Evolutionary conservation across 2,888 invertebrate species (phyloP).

Genomic region (Ochropacha duplaris): DNA sequence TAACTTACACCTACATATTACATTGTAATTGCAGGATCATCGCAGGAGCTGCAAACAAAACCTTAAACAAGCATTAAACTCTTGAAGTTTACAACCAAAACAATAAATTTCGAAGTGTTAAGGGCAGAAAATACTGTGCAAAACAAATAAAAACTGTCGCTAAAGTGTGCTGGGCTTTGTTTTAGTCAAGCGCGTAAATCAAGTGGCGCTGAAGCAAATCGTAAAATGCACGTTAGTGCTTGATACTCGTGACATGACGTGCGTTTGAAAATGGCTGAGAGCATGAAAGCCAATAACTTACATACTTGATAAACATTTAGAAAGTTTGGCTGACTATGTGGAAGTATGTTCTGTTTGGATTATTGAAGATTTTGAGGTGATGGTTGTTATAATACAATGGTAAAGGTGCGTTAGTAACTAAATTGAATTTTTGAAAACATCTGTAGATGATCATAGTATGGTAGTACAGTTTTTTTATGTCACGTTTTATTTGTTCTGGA

Average conservation of each 20-base stretch:
- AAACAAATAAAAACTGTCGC: not conserved
- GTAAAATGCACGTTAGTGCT: not conserved
- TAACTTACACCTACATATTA: no score
- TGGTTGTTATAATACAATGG: no score
- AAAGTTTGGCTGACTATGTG: not conserved
- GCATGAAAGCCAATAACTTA: not conserved
- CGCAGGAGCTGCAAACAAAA: not conserved
- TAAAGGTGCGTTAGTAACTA: no score
- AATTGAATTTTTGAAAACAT: no score
- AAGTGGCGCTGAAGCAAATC: not conserved
- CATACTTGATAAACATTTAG: not conserved
- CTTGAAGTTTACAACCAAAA: not conserved
- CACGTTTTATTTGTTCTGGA: no score
- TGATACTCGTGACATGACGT: not conserved
- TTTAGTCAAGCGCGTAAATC: not conserved
- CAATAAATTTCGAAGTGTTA: conserved; percentile 2
- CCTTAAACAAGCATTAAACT: not conserved
- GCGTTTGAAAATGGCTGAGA: not conserved
- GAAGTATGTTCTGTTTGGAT: not conserved
- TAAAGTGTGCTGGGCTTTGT: not conserved
- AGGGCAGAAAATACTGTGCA: conserved; percentile 3
- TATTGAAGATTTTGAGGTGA: no score
- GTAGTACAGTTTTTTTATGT: no score
- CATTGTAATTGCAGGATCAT: no score
- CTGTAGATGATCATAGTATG: no score